Evolutionary conservation across 2,797 vertebrate genomes (phyloP), one percentile per base, ranked within the genome.

Genomic region (Sardinella longiceps): DNA sequence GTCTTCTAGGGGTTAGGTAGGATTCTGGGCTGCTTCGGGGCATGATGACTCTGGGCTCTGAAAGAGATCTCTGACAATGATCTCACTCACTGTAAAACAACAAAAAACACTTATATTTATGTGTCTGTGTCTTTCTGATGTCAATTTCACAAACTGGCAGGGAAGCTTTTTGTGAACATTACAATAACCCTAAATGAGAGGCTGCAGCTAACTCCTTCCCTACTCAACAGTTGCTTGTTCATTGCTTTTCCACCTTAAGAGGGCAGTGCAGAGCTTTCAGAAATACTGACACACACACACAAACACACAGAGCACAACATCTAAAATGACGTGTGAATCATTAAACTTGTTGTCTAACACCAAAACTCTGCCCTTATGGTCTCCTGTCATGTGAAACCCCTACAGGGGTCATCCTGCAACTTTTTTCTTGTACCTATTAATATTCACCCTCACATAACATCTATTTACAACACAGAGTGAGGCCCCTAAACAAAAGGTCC

Each of bases 61-160:
- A 48, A 96, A 93, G 91, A 97, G 97, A 91, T 99, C 98, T 95
- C 98, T 95, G 92, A 97, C 96, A 90, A 99, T 99, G 88, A 99
- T 97, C 92, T 99, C 98, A 37, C 97, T 98, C 92, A 99, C 98
- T 99, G 91, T 5, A 92, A 88, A 58, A 28, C 25, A 82, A 50
- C 39, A 39, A 85, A 10, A 85, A 83, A 82, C 14, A 82, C 10
- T 50, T 77, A 74, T 3, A 74, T 39, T 37, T 74, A 33, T 0
- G 23, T 37, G 33, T 74, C 12, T 77, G 70, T 18, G 18, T 77
- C n/a, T 23, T n/a, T 60, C 9, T 60, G 9, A 10, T 60, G n/a
- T 10, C n/a, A 6, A 25, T 60, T 60, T 25, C 9, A 60, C n/a
- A 60, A n/a, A 60, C n/a, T 53, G 20, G 7, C 3, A 0, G 18